phyloP scores from a whole-genome alignment of 2,797 vertebrate species.

The Orientallactaga sibirica region DNA sequence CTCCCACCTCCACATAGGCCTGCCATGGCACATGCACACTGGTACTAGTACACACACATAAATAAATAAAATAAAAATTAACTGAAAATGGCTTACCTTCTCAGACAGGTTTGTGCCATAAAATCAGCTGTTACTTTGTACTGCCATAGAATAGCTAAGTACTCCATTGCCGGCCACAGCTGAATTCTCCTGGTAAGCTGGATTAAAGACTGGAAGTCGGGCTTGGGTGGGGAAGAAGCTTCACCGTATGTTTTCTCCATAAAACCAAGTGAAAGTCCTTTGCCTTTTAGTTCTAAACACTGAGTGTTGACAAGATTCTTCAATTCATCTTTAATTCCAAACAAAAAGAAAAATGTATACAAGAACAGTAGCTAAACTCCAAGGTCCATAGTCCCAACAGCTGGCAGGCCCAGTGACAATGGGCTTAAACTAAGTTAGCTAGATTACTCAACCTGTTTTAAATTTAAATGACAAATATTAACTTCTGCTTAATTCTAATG shows the following conservation, averaged over 20 bases:
- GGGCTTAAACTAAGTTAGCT: background rate
- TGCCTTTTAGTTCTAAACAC: conserved; percentile 89
- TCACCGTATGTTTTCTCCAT: conserved; percentile 82
- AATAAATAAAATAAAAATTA: too few relatives aligned
- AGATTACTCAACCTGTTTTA: background rate
- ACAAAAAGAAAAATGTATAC: conserved; percentile 49
- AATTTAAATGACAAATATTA: conserved; percentile 23
- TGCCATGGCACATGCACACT: too few relatives aligned
- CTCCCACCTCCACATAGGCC: too few relatives aligned
- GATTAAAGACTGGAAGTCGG: conserved; percentile 88
- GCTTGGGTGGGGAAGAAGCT: conserved; percentile 40
- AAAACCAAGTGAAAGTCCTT: conserved; percentile 86
- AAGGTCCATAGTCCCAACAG: background rate
- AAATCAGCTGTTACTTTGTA: conserved; percentile 92
- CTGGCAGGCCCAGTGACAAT: background rate
- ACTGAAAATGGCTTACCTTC: conserved; percentile 80
- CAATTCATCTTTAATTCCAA: conserved; percentile 87
- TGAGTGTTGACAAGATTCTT: conserved; percentile 90
- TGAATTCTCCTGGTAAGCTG: conserved; percentile 92
- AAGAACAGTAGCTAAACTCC: background rate
- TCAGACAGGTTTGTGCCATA: conserved; percentile 81
- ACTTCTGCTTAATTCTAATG: conserved; percentile 2
- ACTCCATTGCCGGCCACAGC: conserved; percentile 96
- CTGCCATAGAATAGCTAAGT: conserved; percentile 94
- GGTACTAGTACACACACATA: too few relatives aligned